Evolutionary conservation across 2,888 invertebrate genomes (phyloP).

Genomic region (Pseudoips prasinana): DNA sequence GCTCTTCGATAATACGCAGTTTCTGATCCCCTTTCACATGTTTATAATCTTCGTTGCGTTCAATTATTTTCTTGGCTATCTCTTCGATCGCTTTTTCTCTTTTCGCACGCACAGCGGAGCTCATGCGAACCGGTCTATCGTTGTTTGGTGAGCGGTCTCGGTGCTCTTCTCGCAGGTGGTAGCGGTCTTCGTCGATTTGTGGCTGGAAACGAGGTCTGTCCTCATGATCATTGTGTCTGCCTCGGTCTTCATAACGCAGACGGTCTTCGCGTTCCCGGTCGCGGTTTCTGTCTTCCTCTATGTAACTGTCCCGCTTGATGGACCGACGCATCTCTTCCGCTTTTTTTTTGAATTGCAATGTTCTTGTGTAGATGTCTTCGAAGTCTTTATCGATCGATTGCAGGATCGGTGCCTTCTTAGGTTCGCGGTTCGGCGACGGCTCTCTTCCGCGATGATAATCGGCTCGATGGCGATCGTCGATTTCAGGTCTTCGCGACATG

Average conservation of each 20-base stretch:
- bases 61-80: constrained; percentile 48
- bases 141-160: neutral
- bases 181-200: constrained; percentile 1
- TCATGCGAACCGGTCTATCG: constrained; percentile 4
- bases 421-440: constrained; percentile 29
- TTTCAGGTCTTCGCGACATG: constrained; percentile 14
- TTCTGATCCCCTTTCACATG: constrained; percentile 39
- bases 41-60: constrained; percentile 38
- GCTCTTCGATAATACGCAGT: constrained; percentile 43
- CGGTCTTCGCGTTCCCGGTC: constrained; percentile 11
- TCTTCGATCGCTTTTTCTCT: constrained; percentile 59
- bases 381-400: constrained; percentile 53
- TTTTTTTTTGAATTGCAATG: constrained; percentile 59
- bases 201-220: neutral
- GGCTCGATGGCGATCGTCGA: constrained; percentile 29
- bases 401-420: constrained; percentile 19
- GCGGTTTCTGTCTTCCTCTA: constrained; percentile 20
- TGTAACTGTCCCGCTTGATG: constrained; percentile 25
- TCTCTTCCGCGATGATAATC: constrained; percentile 28
- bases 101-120: constrained; percentile 36
- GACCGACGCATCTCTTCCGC: constrained; percentile 52
- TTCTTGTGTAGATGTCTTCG: constrained; percentile 60
- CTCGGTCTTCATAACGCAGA: constrained; percentile 1
- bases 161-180: neutral
- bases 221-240: neutral